These are phyloP conservation scores for Penaeus monodon DNA, from an alignment of 2,888 invertebrate species.

Conservation along the genomic window DNA sequence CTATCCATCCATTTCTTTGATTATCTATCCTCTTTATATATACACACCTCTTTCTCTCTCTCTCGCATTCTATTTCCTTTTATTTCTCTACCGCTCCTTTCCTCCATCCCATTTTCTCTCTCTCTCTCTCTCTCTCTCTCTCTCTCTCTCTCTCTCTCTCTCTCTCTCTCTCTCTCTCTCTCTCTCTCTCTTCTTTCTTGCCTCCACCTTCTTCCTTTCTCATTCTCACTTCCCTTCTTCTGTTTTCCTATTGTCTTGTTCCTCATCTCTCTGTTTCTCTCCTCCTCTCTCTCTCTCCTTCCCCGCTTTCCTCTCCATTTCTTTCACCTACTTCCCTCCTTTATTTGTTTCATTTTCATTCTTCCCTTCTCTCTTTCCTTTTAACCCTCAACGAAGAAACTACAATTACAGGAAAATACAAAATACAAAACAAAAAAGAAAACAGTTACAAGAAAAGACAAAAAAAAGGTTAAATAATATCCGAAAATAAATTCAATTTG, in stretches of 20 bases:
- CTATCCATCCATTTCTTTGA: background rate
- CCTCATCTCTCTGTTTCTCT: background rate
- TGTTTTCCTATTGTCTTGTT: background rate
- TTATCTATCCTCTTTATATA: background rate
- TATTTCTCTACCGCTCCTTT: background rate
- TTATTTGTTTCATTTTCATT: background rate
- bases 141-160: background rate
- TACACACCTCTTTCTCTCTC: background rate
- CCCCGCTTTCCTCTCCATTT: background rate
- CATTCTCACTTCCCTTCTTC: background rate
- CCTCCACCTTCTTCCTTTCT: background rate
- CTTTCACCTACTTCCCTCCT: background rate
- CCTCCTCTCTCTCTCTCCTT: background rate
- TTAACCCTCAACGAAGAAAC: too few relatives aligned
- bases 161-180: background rate
- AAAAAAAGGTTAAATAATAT: too few relatives aligned
- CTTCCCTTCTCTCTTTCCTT: background rate
- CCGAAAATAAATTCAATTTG: too few relatives aligned
- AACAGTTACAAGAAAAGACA: too few relatives aligned
- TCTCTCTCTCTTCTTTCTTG: background rate
- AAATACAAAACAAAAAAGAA: too few relatives aligned
- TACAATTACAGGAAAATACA: too few relatives aligned
- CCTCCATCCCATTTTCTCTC: background rate
- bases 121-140: background rate
- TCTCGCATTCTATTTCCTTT: background rate